Percentiles rank a stretch among this genome's conserved stretches.
phyloP scores from a whole-genome alignment of 2,888 invertebrate species.

The Uloborus plumipes region DNA sequence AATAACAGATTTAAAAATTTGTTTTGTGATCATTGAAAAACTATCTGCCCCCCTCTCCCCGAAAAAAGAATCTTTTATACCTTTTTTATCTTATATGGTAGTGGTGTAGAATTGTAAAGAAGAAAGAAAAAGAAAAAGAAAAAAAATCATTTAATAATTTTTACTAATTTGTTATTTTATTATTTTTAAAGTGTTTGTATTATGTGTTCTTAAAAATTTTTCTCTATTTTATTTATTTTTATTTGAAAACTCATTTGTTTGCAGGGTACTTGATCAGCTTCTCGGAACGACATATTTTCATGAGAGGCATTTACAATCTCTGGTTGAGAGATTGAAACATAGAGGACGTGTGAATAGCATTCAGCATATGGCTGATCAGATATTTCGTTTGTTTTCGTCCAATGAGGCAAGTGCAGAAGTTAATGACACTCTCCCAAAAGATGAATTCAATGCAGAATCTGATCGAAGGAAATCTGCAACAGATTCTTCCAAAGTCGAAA shows the following conservation, averaged over 20 bases:
- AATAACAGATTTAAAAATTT: no score
- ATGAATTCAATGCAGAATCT: slow-evolving; percentile 5
- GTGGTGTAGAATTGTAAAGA: no score
- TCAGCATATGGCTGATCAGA: slow-evolving; percentile 82
- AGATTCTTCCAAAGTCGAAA: slow-evolving; percentile 44
- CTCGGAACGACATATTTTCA: slow-evolving; percentile 90
- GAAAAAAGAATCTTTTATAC: no score
- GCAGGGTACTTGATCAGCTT: slow-evolving; percentile 83
- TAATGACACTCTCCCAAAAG: slow-evolving; percentile 18
- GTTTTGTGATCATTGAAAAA: no score
- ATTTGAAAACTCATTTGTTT: slow-evolving; percentile 9
- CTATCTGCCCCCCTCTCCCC: no score
- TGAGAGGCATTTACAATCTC: slow-evolving; percentile 75
- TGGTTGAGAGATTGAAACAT: slow-evolving; percentile 82
- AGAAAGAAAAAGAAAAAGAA: no score
- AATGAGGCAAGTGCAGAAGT: slow-evolving; percentile 16
- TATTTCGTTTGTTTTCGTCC: slow-evolving; percentile 72
- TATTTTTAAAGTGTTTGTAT: no score
- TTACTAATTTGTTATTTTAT: no score
- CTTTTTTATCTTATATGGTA: no score
- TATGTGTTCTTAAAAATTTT: neutral
- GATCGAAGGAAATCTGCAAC: neutral
- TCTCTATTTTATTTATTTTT: slow-evolving; percentile 6
- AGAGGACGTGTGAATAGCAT: slow-evolving; percentile 79
- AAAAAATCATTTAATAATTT: no score